A percentile compares a stretch with the other conserved stretches of the same genome.
phyloP scores from a whole-genome alignment of 2,888 invertebrate species.

The Trilocha varians region DNA sequence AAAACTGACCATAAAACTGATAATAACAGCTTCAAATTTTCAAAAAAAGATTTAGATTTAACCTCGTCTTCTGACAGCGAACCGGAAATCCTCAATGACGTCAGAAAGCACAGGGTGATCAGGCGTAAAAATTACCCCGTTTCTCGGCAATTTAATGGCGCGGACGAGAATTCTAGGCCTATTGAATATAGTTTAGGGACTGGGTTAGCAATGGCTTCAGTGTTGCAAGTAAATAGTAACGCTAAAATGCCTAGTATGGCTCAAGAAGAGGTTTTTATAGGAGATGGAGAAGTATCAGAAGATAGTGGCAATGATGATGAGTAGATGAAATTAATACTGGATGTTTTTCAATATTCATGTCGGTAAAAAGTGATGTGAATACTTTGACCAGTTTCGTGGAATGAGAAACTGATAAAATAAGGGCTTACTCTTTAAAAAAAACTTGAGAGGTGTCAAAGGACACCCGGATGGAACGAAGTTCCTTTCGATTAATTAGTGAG shows the following conservation, averaged over 20 bases:
- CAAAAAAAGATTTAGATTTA: constrained; percentile 49
- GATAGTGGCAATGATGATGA: constrained; percentile 66
- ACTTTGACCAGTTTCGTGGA: no score
- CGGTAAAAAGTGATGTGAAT: no score
- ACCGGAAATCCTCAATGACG: constrained; percentile 42
- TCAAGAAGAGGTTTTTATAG: constrained; percentile 57
- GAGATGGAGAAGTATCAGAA: constrained; percentile 58
- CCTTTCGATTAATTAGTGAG: no score
- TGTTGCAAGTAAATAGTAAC: constrained; percentile 44
- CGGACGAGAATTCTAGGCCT: constrained; percentile 56
- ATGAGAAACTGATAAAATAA: no score
- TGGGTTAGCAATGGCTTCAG: constrained; percentile 64
- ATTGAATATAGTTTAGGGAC: constrained; percentile 64
- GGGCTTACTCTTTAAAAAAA: no score
- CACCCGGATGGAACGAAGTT: no score
- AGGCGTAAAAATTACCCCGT: constrained; percentile 45
- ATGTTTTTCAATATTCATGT: no score
- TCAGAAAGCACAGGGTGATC: constrained; percentile 40
- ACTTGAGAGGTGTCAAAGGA: no score
- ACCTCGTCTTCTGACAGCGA: constrained; percentile 52
- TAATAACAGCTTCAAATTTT: constrained; percentile 26
- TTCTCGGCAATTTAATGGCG: constrained; percentile 25
- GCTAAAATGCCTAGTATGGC: constrained; percentile 33
- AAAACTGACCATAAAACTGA: constrained; percentile 18
- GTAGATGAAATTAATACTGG: no score